Base-by-base conservation (phyloP, 2,888 invertebrate species). In the Amphimallon solstitiale region DNA sequence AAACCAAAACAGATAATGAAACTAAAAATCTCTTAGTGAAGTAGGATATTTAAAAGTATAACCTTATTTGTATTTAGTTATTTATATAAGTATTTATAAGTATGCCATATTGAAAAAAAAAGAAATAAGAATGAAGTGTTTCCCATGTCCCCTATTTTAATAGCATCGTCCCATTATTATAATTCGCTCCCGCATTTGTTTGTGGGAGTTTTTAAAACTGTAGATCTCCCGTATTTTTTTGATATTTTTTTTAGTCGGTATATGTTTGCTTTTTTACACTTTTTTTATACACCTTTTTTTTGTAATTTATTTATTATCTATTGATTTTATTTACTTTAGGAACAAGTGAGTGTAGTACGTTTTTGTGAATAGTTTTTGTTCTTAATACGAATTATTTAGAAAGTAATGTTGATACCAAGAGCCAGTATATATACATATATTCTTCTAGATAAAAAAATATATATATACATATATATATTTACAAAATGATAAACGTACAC, bases 31-130 rank as follows among this genome's bases (percentile, higher is more conserved):
- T 60, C 35, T 60, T 48, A 60, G 34, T n/a, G 21, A 34, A 17
- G 37, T 48, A 60, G 48, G 15, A 12, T 60, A 56, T 56, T 56
- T 14, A 56, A 37, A 40, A 45, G 21, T 63, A 54, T 63, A 63
- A 63, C 19, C 63, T 63, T 10, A 63, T 63, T 63, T 63, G 56
- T 63, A 45, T 54, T 63, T 54, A 54, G 54, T 63, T 63, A 52
- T 63, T 63, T 63, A 63, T 34, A 10, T 21, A 56, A 19, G 45
- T 45, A 45, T 29, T 29, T 29, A 29, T 29, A 29, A 29, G 21
- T 56, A 43, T 43, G 56, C 56, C 56, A 43, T 56, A 43, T 2
- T 29, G 29, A 29, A 29, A 29, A 23, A 23, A 23, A 29, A 29
- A 29, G 29, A 29, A 29, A n/a, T n/a, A 40, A 45, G n/a, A 17